Evolutionary conservation across 2,888 invertebrate genomes (phyloP).

Genomic region (Heliconius ismenius): DNA sequence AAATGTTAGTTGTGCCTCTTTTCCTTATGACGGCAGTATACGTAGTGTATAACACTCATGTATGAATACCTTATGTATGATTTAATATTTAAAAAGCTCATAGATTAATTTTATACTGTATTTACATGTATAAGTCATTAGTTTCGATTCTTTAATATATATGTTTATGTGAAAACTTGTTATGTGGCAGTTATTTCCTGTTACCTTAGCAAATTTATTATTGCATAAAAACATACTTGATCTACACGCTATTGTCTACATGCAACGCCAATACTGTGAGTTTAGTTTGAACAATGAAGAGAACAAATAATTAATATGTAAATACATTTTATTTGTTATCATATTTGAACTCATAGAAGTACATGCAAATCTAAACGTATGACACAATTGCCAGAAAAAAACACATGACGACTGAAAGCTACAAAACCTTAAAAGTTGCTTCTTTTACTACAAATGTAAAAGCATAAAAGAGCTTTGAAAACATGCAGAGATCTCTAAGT

Average conservation of each 20-base stretch:
- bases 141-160: no score
- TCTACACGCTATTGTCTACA: background rate
- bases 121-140: no score
- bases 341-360: background rate
- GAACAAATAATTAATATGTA: background rate
- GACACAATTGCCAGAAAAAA: conserved; percentile 1
- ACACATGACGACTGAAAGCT: background rate
- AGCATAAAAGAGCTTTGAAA: conserved; percentile 20
- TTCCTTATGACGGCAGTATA: no score
- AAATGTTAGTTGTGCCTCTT: no score
- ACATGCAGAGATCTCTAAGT: conserved; percentile 20
- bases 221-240: background rate
- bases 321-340: background rate
- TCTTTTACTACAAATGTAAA: conserved; percentile 10
- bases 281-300: no score
- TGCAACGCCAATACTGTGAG: background rate
- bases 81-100: no score
- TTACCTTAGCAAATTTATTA: no score
- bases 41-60: no score
- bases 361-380: background rate
- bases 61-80: no score
- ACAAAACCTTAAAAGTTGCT: background rate
- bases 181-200: no score
- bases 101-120: no score
- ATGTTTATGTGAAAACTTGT: no score